These are phyloP conservation scores for Lagocephalus sceleratus DNA, from an alignment of 2,797 vertebrate species.

Conservation along the genomic window DNA sequence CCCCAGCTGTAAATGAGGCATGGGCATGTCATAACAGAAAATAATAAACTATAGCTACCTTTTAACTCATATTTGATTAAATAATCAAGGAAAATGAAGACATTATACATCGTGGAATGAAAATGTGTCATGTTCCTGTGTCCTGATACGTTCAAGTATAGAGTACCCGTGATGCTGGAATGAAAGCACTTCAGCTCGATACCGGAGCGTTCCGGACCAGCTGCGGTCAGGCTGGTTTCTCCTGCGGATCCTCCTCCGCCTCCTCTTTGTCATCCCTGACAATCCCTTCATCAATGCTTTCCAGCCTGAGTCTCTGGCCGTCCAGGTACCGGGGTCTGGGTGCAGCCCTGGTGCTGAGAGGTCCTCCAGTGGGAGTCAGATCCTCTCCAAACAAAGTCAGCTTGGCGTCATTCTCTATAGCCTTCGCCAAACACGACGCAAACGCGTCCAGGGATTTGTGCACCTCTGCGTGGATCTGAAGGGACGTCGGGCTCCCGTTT, in stretches of 20 bases:
- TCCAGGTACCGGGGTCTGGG: constrained; percentile 78
- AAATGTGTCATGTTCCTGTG: constrained; percentile 30
- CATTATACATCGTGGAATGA: constrained; percentile 37
- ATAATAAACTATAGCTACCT: constrained; percentile 42
- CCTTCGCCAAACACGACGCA: constrained; percentile 87
- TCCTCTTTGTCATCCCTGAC: constrained; percentile 76
- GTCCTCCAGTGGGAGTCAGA: constrained; percentile 63
- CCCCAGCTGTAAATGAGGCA: constrained; percentile 8
- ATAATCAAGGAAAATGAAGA: constrained; percentile 31
- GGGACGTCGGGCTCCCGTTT: constrained; percentile 43
- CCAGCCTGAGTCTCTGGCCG: constrained; percentile 86
- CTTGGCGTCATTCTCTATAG: constrained; percentile 93
- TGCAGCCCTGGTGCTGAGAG: constrained; percentile 62
- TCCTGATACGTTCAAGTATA: constrained; percentile 44
- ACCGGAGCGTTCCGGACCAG: background rate
- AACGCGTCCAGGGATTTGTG: constrained; percentile 91
- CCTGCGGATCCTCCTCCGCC: constrained; percentile 52
- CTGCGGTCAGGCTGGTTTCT: constrained; percentile 39
- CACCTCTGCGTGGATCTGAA: constrained; percentile 85
- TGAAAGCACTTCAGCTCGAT: constrained; percentile 4
- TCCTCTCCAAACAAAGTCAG: constrained; percentile 88
- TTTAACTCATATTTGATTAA: constrained; percentile 55
- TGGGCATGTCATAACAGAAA: constrained; percentile 20
- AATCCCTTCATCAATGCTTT: constrained; percentile 95
- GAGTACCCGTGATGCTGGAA: constrained; percentile 5